Conservation (phyloP, 2,113 vertebrate species). For the Bettongia penicillata region DNA sequence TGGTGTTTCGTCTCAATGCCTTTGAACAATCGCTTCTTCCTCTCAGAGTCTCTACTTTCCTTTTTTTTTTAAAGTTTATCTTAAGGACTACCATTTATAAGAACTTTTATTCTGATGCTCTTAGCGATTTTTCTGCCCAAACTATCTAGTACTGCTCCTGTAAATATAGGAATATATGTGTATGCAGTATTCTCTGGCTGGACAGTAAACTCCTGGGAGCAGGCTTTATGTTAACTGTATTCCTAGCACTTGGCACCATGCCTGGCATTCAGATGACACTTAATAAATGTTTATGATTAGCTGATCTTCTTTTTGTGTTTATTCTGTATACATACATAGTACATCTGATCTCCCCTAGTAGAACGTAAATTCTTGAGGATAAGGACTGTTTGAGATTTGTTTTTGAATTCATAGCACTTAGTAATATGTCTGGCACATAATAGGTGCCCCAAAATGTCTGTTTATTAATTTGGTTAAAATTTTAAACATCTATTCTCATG, state of each 20-base stretch:
- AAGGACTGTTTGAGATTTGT: not conserved
- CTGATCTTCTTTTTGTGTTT: not conserved
- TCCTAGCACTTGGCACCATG: not conserved
- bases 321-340: not conserved
- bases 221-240: not conserved
- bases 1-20: not conserved
- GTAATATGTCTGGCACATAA: not conserved
- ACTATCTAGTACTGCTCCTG: not conserved
- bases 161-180: not conserved
- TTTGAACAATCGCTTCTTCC: not conserved
- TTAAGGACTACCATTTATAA: not conserved
- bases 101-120: not conserved
- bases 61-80: not conserved
- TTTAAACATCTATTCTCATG: conserved; percentile 38
- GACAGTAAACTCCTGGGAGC: not conserved
- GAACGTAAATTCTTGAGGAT: not conserved
- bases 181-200: not conserved
- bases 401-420: not conserved
- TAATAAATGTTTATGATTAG: not conserved
- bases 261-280: not conserved
- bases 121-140: not conserved
- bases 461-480: not conserved
- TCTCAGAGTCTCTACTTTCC: not conserved
- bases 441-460: not conserved
- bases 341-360: not conserved